Conservation (phyloP, 2,888 invertebrate genomes). For the Drosophila austrosaltans region DNA sequence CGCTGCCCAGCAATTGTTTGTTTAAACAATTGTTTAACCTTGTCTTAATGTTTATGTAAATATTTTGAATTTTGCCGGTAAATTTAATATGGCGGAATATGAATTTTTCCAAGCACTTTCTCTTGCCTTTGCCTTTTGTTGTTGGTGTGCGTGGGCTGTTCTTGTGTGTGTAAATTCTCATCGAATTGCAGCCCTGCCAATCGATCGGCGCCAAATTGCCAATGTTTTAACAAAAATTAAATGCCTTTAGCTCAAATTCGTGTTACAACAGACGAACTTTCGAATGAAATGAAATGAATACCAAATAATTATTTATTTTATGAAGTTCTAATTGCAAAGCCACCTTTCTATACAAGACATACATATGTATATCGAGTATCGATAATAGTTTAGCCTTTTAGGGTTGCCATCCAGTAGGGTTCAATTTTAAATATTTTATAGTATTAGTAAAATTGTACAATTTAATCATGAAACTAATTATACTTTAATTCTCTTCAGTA, state of each 20-base stretch:
- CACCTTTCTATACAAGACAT: not conserved
- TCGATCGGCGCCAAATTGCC: conserved; percentile 5
- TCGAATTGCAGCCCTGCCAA: conserved; percentile 60
- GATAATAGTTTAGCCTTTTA: conserved; percentile 26
- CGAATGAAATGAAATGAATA: not conserved
- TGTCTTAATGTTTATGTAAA: conserved; percentile 70
- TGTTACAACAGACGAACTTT: not conserved
- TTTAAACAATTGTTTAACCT: conserved; percentile 36
- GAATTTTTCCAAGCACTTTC: conserved; percentile 81
- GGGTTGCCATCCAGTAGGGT: conserved; percentile 25
- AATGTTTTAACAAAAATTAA: not conserved
- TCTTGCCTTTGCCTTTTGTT: conserved; percentile 65
- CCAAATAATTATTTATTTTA: not conserved
- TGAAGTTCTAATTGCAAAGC: not conserved
- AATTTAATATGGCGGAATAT: conserved; percentile 80
- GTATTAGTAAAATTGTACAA: not conserved
- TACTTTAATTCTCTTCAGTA: conserved; percentile 70
- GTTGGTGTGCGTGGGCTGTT: conserved; percentile 41
- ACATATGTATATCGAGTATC: conserved; percentile 15
- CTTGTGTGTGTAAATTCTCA: conserved; percentile 66
- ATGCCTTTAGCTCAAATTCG: not conserved
- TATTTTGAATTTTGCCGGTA: conserved; percentile 83
- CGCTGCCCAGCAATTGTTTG: conserved; percentile 30
- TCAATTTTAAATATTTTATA: not conserved
- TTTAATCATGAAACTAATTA: conserved; percentile 20